Evolutionary conservation across 2,888 invertebrate genomes (phyloP).

Genomic region (Alentia gelatinosa): DNA sequence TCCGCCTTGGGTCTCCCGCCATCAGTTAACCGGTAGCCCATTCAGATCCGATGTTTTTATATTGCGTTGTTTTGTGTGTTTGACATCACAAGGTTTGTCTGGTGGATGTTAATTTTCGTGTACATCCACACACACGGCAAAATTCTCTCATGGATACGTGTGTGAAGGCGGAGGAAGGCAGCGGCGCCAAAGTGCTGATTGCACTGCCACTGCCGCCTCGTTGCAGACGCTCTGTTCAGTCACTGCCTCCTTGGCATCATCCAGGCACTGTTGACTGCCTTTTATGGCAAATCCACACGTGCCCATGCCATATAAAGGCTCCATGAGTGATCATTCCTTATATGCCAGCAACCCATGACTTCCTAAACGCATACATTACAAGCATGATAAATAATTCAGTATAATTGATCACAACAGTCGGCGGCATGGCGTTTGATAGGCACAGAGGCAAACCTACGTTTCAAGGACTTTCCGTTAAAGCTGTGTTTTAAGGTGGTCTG

Average conservation of each 20-base stretch:
- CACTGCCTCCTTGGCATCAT: background rate
- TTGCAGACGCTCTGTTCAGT: background rate
- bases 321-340: background rate
- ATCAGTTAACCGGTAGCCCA: background rate
- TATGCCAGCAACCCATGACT: background rate
- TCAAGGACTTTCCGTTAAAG: too few relatives aligned
- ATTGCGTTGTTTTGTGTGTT: background rate
- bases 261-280: constrained; percentile 13
- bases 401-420: background rate
- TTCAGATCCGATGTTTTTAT: background rate
- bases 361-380: background rate
- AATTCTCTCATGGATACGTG: background rate
- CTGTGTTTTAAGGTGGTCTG: too few relatives aligned
- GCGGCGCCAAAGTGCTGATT: background rate
- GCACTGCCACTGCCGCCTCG: background rate
- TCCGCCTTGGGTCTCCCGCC: background rate
- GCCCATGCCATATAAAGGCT: constrained; percentile 6
- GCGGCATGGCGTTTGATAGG: too few relatives aligned
- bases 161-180: background rate
- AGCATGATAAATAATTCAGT: constrained; percentile 12
- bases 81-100: constrained; percentile 3
- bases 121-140: background rate
- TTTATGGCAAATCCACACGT: constrained; percentile 25
- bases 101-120: background rate
- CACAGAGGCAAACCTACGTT: too few relatives aligned